Conservation (phyloP, 2,797 vertebrate species). For the Apogon talboti region DNA sequence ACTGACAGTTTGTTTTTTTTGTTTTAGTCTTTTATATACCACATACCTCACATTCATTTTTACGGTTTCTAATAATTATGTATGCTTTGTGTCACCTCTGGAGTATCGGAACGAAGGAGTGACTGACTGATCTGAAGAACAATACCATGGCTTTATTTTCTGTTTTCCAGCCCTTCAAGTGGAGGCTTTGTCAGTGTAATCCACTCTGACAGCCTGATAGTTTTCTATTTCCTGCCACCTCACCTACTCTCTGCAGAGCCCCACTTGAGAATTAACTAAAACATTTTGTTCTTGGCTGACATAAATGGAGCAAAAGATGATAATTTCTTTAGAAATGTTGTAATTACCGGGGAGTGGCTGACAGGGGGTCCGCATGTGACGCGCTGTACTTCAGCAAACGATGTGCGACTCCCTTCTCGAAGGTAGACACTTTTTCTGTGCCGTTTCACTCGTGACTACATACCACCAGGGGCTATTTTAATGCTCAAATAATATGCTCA, state of each 20-base stretch:
- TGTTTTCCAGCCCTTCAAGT: slow-evolving; percentile 32
- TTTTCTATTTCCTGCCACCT: slow-evolving; percentile 75
- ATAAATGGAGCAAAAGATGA: slow-evolving; percentile 63
- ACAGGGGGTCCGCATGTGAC: slow-evolving; percentile 25
- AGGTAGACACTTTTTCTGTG: slow-evolving; percentile 35
- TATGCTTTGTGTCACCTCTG: slow-evolving; percentile 35
- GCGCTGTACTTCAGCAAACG: slow-evolving; percentile 13
- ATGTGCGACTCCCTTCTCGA: slow-evolving; percentile 24
- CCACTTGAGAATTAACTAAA: slow-evolving; percentile 58
- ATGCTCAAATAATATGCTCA: slow-evolving; percentile 17
- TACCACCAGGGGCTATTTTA: slow-evolving; percentile 40
- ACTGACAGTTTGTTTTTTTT: slow-evolving; percentile 57
- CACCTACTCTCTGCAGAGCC: slow-evolving; percentile 47
- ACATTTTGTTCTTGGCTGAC: slow-evolving; percentile 53
- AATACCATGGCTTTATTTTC: slow-evolving; percentile 45
- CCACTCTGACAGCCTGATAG: slow-evolving; percentile 65
- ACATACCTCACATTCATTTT: slow-evolving; percentile 51
- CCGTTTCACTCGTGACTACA: slow-evolving; percentile 8
- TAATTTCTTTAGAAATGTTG: slow-evolving; percentile 53
- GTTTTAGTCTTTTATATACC: slow-evolving; percentile 23
- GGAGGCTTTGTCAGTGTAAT: slow-evolving; percentile 64
- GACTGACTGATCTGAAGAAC: slow-evolving; percentile 50
- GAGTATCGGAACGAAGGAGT: slow-evolving; percentile 36
- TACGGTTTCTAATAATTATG: slow-evolving; percentile 64
- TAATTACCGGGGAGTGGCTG: slow-evolving; percentile 51